Conservation (phyloP, 2,888 invertebrate genomes). For the Drosophila diplacantha region DNA sequence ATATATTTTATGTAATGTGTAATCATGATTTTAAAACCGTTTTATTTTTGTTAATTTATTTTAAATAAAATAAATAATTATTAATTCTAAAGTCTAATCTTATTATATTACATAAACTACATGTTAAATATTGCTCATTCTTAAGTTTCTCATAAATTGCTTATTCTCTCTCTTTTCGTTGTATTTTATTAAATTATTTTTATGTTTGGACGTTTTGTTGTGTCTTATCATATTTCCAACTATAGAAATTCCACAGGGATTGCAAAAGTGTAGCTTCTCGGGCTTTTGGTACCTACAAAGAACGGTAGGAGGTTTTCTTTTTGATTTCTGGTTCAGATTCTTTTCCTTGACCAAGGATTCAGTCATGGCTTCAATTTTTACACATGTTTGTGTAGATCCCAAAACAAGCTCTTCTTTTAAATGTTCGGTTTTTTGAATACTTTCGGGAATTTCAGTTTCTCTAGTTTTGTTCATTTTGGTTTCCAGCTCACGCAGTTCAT, state of each 20-base stretch:
- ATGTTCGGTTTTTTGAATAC: background rate
- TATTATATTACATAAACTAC: background rate
- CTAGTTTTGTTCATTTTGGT: background rate
- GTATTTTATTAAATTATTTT: background rate
- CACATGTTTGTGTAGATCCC: background rate
- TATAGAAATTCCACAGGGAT: slow-evolving; percentile 13
- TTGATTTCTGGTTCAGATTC: background rate
- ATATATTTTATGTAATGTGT: no score
- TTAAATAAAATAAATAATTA: background rate
- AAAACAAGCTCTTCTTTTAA: background rate
- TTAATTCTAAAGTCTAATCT: background rate
- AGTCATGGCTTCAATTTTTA: no score
- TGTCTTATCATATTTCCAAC: slow-evolving; percentile 14
- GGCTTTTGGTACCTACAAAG: background rate
- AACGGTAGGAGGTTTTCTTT: background rate
- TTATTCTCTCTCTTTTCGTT: background rate
- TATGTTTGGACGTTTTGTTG: slow-evolving; percentile 12
- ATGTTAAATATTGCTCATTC: background rate
- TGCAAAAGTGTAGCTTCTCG: slow-evolving; percentile 4
- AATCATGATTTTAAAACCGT: no score
- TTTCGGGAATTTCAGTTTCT: background rate
- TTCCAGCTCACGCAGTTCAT: slow-evolving; percentile 6
- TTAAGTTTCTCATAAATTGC: background rate
- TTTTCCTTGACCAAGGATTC: background rate
- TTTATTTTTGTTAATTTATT: background rate